phyloP scores from a whole-genome alignment of 2,888 invertebrate species.

The Dendrolimus pini region DNA sequence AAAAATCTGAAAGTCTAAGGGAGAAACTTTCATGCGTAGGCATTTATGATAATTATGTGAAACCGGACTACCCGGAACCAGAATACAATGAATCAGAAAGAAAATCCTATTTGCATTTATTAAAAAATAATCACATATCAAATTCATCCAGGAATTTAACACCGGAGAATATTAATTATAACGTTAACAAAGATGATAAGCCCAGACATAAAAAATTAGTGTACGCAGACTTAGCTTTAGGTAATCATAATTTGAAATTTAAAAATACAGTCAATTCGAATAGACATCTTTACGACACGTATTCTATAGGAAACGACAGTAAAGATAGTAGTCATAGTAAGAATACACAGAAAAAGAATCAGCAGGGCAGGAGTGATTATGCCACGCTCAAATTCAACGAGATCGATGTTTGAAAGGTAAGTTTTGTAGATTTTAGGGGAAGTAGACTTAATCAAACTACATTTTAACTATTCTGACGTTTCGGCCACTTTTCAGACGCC shows the following conservation, averaged over 20 bases:
- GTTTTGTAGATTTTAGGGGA: constrained; percentile 14
- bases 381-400: constrained; percentile 72
- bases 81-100: constrained; percentile 63
- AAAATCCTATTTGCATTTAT: constrained; percentile 60
- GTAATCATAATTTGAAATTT: constrained; percentile 75
- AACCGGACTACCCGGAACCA: constrained; percentile 64
- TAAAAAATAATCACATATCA: constrained; percentile 48
- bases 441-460: too few species aligned
- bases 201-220: constrained; percentile 71
- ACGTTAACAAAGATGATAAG: constrained; percentile 60
- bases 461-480: too few species aligned
- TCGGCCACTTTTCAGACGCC: too few species aligned
- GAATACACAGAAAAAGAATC: constrained; percentile 49
- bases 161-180: constrained; percentile 52
- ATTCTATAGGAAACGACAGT: constrained; percentile 31
- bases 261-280: constrained; percentile 76
- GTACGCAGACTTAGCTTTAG: constrained; percentile 72
- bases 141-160: constrained; percentile 36
- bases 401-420: constrained; percentile 71
- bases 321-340: constrained; percentile 54
- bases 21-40: constrained; percentile 71
- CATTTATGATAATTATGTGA: constrained; percentile 65
- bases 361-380: constrained; percentile 61
- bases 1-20: constrained; percentile 69
- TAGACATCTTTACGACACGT: constrained; percentile 73